phyloP scores from a whole-genome alignment of 2,797 vertebrate genomes.

The Adelosebastes latens region DNA sequence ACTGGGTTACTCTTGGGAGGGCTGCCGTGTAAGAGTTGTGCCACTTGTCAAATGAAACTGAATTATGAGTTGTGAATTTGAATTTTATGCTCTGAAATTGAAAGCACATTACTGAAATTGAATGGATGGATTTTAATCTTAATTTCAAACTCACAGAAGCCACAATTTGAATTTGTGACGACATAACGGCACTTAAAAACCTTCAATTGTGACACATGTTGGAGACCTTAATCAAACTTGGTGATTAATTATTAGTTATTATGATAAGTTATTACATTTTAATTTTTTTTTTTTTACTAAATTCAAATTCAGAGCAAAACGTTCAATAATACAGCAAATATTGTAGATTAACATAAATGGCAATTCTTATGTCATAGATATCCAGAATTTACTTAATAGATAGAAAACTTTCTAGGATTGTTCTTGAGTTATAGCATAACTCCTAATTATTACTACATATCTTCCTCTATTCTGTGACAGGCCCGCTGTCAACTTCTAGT shows the following conservation, averaged over 20 bases:
- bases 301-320: neutral
- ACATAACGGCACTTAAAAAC: neutral
- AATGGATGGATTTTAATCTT: neutral
- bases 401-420: neutral
- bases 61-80: neutral
- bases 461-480: neutral
- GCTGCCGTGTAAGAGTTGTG: neutral
- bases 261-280: neutral
- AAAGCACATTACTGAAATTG: neutral
- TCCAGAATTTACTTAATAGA: neutral
- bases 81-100: neutral
- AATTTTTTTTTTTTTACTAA: neutral
- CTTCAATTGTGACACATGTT: neutral
- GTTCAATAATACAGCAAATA: neutral
- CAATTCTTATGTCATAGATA: neutral
- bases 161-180: neutral
- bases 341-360: neutral
- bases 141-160: neutral
- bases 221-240: neutral
- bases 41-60: neutral
- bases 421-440: neutral
- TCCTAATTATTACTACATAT: neutral
- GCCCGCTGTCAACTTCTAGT: neutral
- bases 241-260: neutral
- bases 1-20: slow-evolving; percentile 14